phyloP scores from a whole-genome alignment of 2,888 invertebrate species.

The Tetragonisca angustula region DNA sequence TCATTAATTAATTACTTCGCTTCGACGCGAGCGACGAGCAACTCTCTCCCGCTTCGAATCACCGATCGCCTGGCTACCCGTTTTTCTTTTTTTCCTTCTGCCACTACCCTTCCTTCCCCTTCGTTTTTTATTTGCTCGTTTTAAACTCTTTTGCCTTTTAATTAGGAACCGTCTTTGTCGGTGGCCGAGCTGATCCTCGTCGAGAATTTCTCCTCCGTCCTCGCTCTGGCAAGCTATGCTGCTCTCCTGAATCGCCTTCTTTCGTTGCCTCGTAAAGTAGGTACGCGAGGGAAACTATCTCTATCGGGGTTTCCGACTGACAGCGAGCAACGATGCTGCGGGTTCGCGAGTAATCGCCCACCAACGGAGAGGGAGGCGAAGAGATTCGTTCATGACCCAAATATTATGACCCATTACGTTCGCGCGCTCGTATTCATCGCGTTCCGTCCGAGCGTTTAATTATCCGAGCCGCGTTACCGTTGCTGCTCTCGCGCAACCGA shows the following conservation, averaged over 20 bases:
- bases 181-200: constrained; percentile 25
- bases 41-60: constrained; percentile 35
- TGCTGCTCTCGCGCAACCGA: not conserved
- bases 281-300: not conserved
- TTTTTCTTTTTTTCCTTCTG: constrained; percentile 28
- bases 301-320: not conserved
- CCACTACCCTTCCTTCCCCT: not conserved
- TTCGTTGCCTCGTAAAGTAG: not conserved
- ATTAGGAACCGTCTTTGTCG: constrained; percentile 55
- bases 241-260: not conserved
- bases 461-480: constrained; percentile 5
- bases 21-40: constrained; percentile 48
- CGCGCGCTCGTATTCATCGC: constrained; percentile 17
- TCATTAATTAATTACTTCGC: constrained; percentile 69
- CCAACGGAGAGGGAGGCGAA: not conserved
- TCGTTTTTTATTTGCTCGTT: constrained; percentile 22
- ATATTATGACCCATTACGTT: constrained; percentile 39
- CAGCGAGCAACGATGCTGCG: not conserved
- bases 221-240: not conserved
- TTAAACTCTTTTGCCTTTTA: constrained; percentile 47
- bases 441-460: constrained; percentile 25
- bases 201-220: not conserved
- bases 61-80: constrained; percentile 36
- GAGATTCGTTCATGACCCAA: constrained; percentile 49
- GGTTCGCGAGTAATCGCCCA: constrained; percentile 3